Percentiles rank a stretch among this genome's conserved stretches.
Evolutionary conservation across 2,888 invertebrate genomes (phyloP).

Genomic region (Tuberolachnus salignus): DNA sequence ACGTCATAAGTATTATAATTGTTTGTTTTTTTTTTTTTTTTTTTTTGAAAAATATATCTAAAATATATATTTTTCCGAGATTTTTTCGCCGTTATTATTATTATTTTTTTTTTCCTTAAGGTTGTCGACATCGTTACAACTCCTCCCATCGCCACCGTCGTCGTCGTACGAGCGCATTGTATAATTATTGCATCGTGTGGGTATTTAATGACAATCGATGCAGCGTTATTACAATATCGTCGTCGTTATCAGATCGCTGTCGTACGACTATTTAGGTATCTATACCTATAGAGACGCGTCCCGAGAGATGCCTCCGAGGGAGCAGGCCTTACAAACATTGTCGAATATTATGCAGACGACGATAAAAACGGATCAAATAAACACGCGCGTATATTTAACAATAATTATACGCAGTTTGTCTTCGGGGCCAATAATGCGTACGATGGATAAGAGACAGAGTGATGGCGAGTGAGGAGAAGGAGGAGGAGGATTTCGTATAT

Average conservation of each 20-base stretch:
- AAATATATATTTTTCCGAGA: constrained; percentile 19
- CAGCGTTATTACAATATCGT: constrained; percentile 44
- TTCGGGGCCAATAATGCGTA: constrained; percentile 18
- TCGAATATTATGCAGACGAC: background rate
- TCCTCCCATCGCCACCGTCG: constrained; percentile 39
- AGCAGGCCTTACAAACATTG: constrained; percentile 26
- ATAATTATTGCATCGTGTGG: constrained; percentile 24
- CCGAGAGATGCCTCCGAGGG: constrained; percentile 49
- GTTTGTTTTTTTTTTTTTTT: background rate
- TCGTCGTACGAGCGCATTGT: constrained; percentile 21
- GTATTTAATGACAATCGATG: constrained; percentile 50
- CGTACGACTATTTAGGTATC: constrained; percentile 22
- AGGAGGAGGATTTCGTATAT: background rate
- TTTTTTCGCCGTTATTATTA: constrained; percentile 14
- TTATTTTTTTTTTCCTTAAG: constrained; percentile 35
- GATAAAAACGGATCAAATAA: constrained; percentile 47
- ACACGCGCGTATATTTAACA: constrained; percentile 42
- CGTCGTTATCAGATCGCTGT: constrained; percentile 56
- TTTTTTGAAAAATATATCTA: too few relatives aligned
- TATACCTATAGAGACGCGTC: background rate
- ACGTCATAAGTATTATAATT: background rate
- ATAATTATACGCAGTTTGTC: constrained; percentile 31
- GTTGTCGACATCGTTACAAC: constrained; percentile 54
- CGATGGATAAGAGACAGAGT: too few relatives aligned
- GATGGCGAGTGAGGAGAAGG: too few relatives aligned